These are phyloP conservation scores for Baryphthengus martii DNA, from an alignment of 2,113 vertebrate species.

Conservation along the genomic window DNA sequence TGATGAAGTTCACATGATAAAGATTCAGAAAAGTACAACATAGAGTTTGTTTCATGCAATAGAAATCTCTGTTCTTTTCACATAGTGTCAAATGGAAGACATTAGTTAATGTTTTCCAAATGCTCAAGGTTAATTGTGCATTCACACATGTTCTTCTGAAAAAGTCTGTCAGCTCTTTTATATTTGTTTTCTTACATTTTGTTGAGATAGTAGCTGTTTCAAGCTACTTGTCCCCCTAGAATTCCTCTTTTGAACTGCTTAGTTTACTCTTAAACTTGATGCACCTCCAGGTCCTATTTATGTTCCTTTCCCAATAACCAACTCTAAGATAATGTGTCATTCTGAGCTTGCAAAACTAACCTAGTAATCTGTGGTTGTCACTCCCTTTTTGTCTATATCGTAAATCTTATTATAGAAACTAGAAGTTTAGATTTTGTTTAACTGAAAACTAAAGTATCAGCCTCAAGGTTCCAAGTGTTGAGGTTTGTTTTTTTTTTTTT, in stretches of 20 bases:
- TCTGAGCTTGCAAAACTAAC: neutral
- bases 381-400: neutral
- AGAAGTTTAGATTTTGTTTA: neutral
- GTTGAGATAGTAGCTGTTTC: neutral
- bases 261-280: neutral
- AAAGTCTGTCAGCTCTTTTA: neutral
- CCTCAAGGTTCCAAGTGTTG: neutral
- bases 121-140: neutral
- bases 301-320: neutral
- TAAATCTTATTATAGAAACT: neutral
- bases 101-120: neutral
- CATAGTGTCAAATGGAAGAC: neutral
- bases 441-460: neutral
- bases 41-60: neutral
- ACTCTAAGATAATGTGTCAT: neutral
- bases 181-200: neutral
- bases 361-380: neutral
- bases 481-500: neutral
- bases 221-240: neutral
- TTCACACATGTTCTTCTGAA: neutral
- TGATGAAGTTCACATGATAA: neutral
- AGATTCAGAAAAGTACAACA: neutral
- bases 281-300: neutral
- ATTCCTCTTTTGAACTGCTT: neutral
- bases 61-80: neutral